Evolutionary conservation across 1,140 invertebrate species (phyloP), one percentile per base, ranked within the genome.

Genomic region (Drosophila pectinifera): DNA sequence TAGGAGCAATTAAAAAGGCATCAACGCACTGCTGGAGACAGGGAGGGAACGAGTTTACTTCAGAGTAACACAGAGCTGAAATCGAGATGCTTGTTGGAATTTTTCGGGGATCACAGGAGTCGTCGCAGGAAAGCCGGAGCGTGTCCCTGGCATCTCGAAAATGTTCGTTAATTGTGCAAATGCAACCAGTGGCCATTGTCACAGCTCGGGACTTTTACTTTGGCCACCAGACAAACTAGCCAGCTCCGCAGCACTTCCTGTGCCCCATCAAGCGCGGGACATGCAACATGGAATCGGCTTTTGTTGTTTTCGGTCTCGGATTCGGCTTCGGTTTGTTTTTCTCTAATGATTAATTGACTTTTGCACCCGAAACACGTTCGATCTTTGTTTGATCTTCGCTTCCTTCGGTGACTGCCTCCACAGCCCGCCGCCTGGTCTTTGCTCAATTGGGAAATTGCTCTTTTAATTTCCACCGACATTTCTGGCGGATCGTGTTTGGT

Each of bases 271-370:
- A 68, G 4, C 34, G 64, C 18, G 36, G 48, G 69, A 74, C 70
- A 69, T 55, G 55, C 70, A 68, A 82, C 61, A 58, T 74, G 72
- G 28, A 74, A 73, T 74, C 51, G 61, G 49, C 53, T 67, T 67
- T 75, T 67, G 62, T 61, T 64, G 56, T 36, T 57, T 34, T 54
- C 26, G 18, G 10, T 11, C 16, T 53, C 49, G 18, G 16, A 16
- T 49, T 34, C 11, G 11, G 46, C 31, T 20, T 54, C 42, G 54
- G n/a, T 64, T 64, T 34, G 51, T 61, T 86, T 85, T 67, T 73
- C 79, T 75, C 64, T 82, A 88, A 86, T 86, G 82, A 86, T 86
- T 86, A 86, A 86, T 86, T 86, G 82, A 86, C 82, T 86, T 86
- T 86, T 86, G 82, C 82, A 80, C 81, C 73, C 42, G 57, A 84